These are phyloP conservation scores for Andrena minutula DNA, from an alignment of 2,888 invertebrate genomes.

Conservation along the genomic window DNA sequence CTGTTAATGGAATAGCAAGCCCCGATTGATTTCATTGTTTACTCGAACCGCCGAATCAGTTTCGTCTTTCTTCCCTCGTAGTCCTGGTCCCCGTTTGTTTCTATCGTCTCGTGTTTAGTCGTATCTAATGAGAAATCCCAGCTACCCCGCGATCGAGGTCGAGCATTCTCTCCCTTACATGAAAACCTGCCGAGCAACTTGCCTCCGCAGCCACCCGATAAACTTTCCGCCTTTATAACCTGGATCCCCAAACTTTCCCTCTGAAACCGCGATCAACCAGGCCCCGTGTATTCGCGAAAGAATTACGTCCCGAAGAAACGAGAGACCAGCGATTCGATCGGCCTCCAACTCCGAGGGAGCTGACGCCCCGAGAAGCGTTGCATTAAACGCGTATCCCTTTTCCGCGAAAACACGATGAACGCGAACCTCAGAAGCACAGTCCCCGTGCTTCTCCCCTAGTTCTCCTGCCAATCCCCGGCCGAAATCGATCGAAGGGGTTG, in stretches of 20 bases:
- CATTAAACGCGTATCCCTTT: background rate
- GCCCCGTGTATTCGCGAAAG: slow-evolving; percentile 7
- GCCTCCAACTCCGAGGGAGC: background rate
- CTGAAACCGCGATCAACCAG: slow-evolving; percentile 18
- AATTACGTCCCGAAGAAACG: slow-evolving; percentile 27
- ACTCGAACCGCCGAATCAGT: slow-evolving; percentile 46
- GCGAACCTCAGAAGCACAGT: background rate
- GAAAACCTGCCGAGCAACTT: slow-evolving; percentile 45
- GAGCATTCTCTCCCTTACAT: slow-evolving; percentile 26
- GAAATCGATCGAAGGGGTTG: background rate
- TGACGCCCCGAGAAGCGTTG: background rate
- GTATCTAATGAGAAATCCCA: slow-evolving; percentile 66
- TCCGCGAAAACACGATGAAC: background rate
- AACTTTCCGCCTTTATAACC: slow-evolving; percentile 35
- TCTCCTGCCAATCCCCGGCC: no score
- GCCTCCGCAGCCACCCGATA: slow-evolving; percentile 26
- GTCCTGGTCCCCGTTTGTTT: slow-evolving; percentile 47
- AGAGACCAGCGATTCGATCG: slow-evolving; percentile 12
- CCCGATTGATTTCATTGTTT: slow-evolving; percentile 74
- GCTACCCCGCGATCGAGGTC: slow-evolving; percentile 40
- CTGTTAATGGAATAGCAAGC: slow-evolving; percentile 25
- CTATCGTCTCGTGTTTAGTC: slow-evolving; percentile 57
- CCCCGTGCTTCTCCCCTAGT: no score
- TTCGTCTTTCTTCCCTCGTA: background rate
- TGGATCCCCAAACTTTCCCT: slow-evolving; percentile 26